Conservation (phyloP, 2,888 invertebrate genomes). For the Drosophila subquinaria region DNA sequence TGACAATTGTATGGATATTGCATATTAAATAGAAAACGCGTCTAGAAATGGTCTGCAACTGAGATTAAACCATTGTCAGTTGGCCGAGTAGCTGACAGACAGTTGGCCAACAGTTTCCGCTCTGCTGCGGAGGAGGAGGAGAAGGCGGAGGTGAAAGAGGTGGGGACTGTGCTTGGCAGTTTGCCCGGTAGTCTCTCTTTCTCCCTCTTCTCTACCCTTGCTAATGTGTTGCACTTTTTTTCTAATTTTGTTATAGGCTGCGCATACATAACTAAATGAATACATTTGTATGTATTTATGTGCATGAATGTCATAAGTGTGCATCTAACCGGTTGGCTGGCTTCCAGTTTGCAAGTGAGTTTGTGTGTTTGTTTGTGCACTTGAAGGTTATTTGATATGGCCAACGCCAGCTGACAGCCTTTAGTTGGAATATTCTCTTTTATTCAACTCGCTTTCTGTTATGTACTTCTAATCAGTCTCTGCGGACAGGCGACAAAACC, state of each 20-base stretch:
- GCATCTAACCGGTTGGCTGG: constrained; percentile 74
- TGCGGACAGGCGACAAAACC: constrained; percentile 32
- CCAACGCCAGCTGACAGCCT: constrained; percentile 43
- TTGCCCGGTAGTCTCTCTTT: constrained; percentile 10
- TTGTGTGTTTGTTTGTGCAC: constrained; percentile 43
- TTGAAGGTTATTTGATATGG: constrained; percentile 79
- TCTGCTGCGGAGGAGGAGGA: constrained; percentile 27
- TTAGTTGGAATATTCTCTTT: constrained; percentile 17
- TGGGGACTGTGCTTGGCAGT: constrained; percentile 22
- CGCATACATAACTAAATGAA: constrained; percentile 36
- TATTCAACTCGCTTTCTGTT: constrained; percentile 1
- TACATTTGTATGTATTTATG: constrained; percentile 11
- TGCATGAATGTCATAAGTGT: constrained; percentile 41
- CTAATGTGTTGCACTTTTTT: constrained; percentile 43
- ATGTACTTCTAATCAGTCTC: constrained; percentile 33
- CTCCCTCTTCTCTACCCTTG: not conserved
- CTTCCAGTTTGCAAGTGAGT: constrained; percentile 25
- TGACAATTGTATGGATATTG: constrained; percentile 31
- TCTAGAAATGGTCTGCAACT: constrained; percentile 48
- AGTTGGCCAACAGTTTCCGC: constrained; percentile 66
- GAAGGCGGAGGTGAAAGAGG: not conserved
- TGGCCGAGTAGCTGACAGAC: constrained; percentile 29
- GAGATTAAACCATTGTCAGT: constrained; percentile 30
- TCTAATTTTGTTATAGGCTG: constrained; percentile 58
- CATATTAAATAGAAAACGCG: constrained; percentile 39